These are phyloP conservation scores for Plecotus auritus DNA, from an alignment of 2,113 vertebrate species.

Conservation along the genomic window DNA sequence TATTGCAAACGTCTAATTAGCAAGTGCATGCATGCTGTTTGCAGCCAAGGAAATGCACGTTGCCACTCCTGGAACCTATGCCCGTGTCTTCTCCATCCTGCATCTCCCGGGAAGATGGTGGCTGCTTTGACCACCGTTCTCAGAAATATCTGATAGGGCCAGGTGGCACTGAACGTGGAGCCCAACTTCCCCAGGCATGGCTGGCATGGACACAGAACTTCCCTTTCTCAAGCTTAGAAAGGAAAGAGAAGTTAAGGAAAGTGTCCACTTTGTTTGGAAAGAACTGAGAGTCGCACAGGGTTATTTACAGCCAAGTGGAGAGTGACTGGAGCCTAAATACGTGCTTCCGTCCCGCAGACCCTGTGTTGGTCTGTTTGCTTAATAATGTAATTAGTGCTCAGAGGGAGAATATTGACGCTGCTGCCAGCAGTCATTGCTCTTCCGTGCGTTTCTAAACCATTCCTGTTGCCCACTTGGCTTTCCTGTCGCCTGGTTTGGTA, in stretches of 20 bases:
- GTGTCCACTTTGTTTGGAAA: slow-evolving; percentile 18
- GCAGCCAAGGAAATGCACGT: slow-evolving; percentile 41
- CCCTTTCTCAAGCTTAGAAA: not conserved
- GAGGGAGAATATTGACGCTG: slow-evolving; percentile 78
- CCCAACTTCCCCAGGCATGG: not conserved
- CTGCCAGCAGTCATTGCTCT: slow-evolving; percentile 77
- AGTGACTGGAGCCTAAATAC: slow-evolving; percentile 74
- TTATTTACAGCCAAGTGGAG: slow-evolving; percentile 61
- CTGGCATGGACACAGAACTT: not conserved
- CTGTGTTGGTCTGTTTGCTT: slow-evolving; percentile 81
- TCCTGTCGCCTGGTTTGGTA: not conserved
- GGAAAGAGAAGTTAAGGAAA: not conserved
- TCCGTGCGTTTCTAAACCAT: slow-evolving; percentile 59
- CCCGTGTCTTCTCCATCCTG: not conserved
- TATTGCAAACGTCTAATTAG: slow-evolving; percentile 61
- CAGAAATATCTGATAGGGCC: not conserved
- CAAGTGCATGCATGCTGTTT: slow-evolving; percentile 54
- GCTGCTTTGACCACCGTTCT: not conserved
- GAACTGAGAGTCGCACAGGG: slow-evolving; percentile 28
- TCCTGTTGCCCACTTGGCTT: slow-evolving; percentile 65
- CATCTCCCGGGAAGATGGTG: not conserved
- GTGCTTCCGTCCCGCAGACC: slow-evolving; percentile 76
- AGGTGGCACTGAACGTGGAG: not conserved
- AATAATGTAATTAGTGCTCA: slow-evolving; percentile 83
- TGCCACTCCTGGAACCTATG: slow-evolving; percentile 46